Conservation (phyloP, 1,140 invertebrate genomes). For the Probaryconus sp. region DNA sequence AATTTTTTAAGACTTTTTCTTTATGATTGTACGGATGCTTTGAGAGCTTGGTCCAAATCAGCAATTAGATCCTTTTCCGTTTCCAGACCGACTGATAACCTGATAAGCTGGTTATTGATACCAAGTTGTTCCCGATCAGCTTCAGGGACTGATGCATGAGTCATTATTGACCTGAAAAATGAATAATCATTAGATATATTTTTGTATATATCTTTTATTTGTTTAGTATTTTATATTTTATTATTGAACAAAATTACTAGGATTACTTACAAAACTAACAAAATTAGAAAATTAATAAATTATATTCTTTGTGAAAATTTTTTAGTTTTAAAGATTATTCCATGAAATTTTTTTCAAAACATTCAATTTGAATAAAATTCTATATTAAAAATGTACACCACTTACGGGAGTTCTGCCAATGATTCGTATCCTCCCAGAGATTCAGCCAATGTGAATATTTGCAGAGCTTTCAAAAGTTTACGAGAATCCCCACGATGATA, state of each 20-base stretch:
- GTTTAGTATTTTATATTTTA: background rate
- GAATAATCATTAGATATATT: conserved; percentile 45
- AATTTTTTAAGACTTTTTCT: too few relatives aligned
- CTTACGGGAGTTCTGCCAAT: conserved; percentile 91
- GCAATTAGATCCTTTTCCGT: conserved; percentile 89
- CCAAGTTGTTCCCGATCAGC: conserved; percentile 86
- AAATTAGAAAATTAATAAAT: too few relatives aligned
- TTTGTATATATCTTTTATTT: background rate
- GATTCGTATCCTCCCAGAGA: conserved; percentile 98
- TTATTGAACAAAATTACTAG: too few relatives aligned
- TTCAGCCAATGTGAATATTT: conserved; percentile 94
- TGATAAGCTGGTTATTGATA: conserved; percentile 91
- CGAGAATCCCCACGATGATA: conserved; percentile 90
- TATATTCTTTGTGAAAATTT: too few relatives aligned
- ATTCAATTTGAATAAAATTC: conserved; percentile 7
- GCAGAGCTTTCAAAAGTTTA: conserved; percentile 87
- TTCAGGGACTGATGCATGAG: conserved; percentile 87
- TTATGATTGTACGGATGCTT: conserved; percentile 61
- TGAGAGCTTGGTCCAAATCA: conserved; percentile 92
- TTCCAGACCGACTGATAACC: conserved; percentile 96
- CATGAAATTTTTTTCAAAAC: too few relatives aligned
- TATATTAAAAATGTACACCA: conserved; percentile 61
- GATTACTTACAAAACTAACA: too few relatives aligned
- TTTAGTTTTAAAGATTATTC: too few relatives aligned
- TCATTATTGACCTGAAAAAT: conserved; percentile 84